Evolutionary conservation across 2,888 invertebrate species (phyloP), one percentile per base, ranked within the genome.

Genomic region (Amblyjoppa proteus): DNA sequence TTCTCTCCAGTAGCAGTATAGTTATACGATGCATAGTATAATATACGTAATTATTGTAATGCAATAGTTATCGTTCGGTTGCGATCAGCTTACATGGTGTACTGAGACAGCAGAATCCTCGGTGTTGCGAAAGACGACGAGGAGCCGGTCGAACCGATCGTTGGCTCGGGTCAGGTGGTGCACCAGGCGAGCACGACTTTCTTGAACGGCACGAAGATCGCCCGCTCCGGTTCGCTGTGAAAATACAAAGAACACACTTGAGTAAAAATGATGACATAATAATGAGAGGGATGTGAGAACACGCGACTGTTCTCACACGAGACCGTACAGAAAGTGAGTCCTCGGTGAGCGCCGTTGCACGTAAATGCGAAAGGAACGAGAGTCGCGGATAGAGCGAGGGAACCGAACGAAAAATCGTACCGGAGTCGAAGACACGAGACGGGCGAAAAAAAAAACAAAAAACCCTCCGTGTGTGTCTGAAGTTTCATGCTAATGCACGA

Each of bases 111-210:
- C 69, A 93, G 89, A 81, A 94, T 93, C 85, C 90, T 89, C 58
- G 92, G 92, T 41, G 91, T 88, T 56, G 88, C 84, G 84, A 89
- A 87, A 25, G 89, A 85, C 61, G 91, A 89, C 20, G 87, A 80
- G 45, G 86, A 79, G 88, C 85, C 82, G 88, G 82, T 79, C 87
- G 78, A 74, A 68, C 82, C 86, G 87, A 87, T 56, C 68, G 84
- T 28, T 68, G 87, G 84, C 87, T 90, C 90, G 90, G 93, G 93
- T 94, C 93, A 94, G 87, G 93, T 94, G 87, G 92, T 94, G 90
- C 94, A 94, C 97, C 97, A 97, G 1, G 97, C 97, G 95, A 97
- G 96, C 77, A 97, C 96, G 81, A 97, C 96, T 92, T 97, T 97
- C 90, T 96, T 96, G 95, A 97, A 97, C 71, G 97, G 97, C 81